phyloP scores from a whole-genome alignment of 2,888 invertebrate genomes.

The Blastobasis adustella region DNA sequence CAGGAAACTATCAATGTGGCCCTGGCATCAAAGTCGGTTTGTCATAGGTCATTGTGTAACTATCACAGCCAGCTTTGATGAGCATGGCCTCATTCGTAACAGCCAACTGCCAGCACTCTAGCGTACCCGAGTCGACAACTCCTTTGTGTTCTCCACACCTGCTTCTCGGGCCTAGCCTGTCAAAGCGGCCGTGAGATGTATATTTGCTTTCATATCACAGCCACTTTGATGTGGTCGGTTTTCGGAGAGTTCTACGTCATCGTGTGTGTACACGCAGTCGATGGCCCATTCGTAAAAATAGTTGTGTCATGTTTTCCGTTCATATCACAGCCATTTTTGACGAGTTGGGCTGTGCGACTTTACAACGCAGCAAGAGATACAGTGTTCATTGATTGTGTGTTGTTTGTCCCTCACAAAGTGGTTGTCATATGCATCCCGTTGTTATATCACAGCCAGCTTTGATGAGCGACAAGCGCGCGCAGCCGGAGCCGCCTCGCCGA shows the following conservation, averaged over 20 bases:
- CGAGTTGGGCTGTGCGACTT: slow-evolving; percentile 83
- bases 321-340: slow-evolving; percentile 98
- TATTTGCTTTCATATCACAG: slow-evolving; percentile 90
- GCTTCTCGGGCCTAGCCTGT: slow-evolving; percentile 79
- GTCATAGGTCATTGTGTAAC: slow-evolving; percentile 82
- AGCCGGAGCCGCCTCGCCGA: neutral
- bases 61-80: slow-evolving; percentile 98
- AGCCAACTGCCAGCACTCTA: slow-evolving; percentile 7
- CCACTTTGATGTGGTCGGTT: slow-evolving; percentile 96
- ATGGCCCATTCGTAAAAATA: slow-evolving; percentile 83
- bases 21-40: slow-evolving; percentile 87
- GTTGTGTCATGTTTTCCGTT: slow-evolving; percentile 79
- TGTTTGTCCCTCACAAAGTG: slow-evolving; percentile 89
- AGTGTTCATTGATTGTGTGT: slow-evolving; percentile 1
- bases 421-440: slow-evolving; percentile 84
- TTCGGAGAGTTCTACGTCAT: slow-evolving; percentile 41
- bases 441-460: slow-evolving; percentile 99
- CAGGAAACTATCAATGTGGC: slow-evolving; percentile 49
- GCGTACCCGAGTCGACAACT: neutral
- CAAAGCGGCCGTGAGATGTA: slow-evolving; percentile 93
- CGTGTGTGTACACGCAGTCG: slow-evolving; percentile 20
- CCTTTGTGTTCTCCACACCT: neutral
- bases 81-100: slow-evolving; percentile 79
- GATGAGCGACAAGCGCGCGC: slow-evolving; percentile 82
- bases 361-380: slow-evolving; percentile 17